Evolutionary conservation across 2,113 vertebrate genomes (phyloP).

Genomic region (Rhodinocichla rosea): DNA sequence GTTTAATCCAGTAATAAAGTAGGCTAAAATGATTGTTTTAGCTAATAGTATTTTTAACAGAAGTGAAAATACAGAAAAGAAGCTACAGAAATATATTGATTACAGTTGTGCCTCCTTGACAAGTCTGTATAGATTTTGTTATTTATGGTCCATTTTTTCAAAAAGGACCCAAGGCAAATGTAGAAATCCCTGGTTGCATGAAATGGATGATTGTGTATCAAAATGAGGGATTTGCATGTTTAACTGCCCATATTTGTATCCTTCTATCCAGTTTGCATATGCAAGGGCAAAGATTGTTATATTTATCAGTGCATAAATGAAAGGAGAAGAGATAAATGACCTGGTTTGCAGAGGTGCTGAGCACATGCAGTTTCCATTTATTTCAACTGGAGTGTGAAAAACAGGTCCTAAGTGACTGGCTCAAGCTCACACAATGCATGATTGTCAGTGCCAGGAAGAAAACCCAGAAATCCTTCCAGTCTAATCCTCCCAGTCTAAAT

Average conservation of each 20-base stretch:
- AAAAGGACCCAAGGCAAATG: not conserved
- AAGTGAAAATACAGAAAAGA: not conserved
- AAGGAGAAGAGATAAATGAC: conserved; percentile 30
- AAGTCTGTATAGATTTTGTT: not conserved
- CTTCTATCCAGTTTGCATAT: not conserved
- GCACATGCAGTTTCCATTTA: conserved; percentile 40
- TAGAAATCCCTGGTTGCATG: not conserved
- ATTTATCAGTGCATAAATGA: conserved; percentile 47
- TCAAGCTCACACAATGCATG: conserved; percentile 36
- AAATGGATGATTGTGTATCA: not conserved
- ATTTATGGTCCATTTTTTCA: not conserved
- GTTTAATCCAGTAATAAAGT: not conserved
- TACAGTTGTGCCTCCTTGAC: not conserved
- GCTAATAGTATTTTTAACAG: not conserved
- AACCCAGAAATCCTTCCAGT: conserved; percentile 36
- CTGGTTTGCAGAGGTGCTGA: conserved; percentile 52
- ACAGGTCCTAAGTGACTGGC: conserved; percentile 39
- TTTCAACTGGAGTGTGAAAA: conserved; percentile 60
- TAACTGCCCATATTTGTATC: conserved; percentile 10
- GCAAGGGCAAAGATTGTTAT: not conserved
- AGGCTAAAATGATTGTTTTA: not conserved
- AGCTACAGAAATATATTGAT: not conserved
- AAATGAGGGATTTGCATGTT: conserved; percentile 24
- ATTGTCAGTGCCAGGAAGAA: conserved; percentile 47
- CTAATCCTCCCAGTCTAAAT: conserved; percentile 42